phyloP scores from a whole-genome alignment of 2,888 invertebrate species.

The Nebria salina region DNA sequence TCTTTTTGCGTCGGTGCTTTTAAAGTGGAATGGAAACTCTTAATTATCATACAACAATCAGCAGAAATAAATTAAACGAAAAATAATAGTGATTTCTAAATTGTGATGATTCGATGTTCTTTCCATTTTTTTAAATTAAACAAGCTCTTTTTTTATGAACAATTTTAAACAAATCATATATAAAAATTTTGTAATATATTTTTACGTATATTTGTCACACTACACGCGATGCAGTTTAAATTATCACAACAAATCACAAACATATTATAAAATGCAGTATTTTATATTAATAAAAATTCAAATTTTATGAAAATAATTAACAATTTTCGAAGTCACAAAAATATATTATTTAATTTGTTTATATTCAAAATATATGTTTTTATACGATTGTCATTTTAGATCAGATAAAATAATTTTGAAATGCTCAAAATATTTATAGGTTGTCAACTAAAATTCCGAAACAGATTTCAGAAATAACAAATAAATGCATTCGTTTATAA shows the following conservation, averaged over 20 bases:
- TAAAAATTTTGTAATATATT: no score
- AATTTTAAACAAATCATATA: no score
- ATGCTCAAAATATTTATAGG: no score
- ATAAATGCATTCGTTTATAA: neutral
- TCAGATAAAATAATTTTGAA: neutral
- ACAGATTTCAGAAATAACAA: neutral
- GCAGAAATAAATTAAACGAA: slow-evolving; percentile 31
- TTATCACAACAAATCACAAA: neutral
- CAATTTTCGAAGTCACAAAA: neutral
- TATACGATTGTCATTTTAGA: neutral
- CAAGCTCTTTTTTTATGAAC: no score
- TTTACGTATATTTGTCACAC: neutral
- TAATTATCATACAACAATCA: slow-evolving; percentile 31
- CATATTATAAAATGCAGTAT: neutral
- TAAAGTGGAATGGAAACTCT: slow-evolving; percentile 43
- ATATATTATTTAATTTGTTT: neutral
- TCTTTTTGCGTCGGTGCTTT: slow-evolving; percentile 34
- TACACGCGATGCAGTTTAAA: neutral
- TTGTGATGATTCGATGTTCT: slow-evolving; percentile 33
- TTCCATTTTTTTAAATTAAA: slow-evolving; percentile 13
- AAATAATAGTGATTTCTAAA: slow-evolving; percentile 29
- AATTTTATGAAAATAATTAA: neutral
- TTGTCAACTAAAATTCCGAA: no score
- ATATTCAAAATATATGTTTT: neutral
- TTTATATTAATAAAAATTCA: neutral